Base-by-base conservation (phyloP, 2,113 vertebrate species). In the Hyperopisus bebe region DNA sequence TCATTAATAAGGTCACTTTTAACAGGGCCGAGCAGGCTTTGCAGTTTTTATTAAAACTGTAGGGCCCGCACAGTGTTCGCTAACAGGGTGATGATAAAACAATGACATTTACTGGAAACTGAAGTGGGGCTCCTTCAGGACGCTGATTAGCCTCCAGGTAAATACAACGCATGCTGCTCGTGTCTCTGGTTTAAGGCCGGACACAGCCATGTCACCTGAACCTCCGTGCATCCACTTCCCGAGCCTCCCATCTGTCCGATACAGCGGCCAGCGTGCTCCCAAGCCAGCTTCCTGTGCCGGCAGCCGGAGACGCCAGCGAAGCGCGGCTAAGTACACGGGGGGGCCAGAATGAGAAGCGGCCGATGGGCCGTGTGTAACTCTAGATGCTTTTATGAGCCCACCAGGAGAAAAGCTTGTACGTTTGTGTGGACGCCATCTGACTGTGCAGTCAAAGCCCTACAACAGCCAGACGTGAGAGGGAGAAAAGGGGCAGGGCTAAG, bases 1-100 rank as follows among this genome's bases (percentile, higher is more conserved):
- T 93, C 91, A 93, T 94, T 94, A 93, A 92, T 55, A 90, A 89
- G 88, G 92, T 90, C 91, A 90, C 85, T 91, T 80, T 90, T 91
- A 88, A 90, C 91, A 62, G 90, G 91, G 90, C 91, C 91, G 91
- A 91, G 93, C 3, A 85, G 24, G 91, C 88, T 93, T 94, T 90
- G 92, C 86, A 84, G 92, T 89, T 92, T 91, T 92, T 90, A 93
- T 94, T 92, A 92, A 91, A 53, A 91, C 55, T 35, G 39, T 27
- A 87, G 89, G 90, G 82, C 90, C 88, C 90, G 90, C 90, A 88
- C 0, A 80, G 42, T 88, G 15, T 19, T 42, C 83, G 74, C 58
- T 48, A 86, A 87, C 83, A 48, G 31, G 74, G 31, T 89, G 66
- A 55, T 55, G 50, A 89, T 77, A 86, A 10, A 80, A 90, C 53